Conservation (phyloP, 2,113 vertebrate species). For the Probosciger aterrimus region DNA sequence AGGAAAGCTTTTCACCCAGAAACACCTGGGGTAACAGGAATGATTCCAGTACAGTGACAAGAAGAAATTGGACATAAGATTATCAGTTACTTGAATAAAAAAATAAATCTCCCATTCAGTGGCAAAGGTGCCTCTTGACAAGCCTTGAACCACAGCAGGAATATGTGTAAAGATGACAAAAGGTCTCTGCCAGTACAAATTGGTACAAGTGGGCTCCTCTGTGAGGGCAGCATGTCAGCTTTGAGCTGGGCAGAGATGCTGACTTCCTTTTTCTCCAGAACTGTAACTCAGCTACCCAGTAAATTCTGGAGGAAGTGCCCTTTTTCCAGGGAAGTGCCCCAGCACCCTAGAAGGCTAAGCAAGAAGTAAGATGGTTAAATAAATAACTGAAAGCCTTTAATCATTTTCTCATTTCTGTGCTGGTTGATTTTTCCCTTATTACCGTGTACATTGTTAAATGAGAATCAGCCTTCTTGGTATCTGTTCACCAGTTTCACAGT, state of each 20-base stretch:
- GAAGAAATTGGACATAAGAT: neutral
- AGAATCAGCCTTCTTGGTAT: neutral
- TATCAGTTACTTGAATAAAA: neutral
- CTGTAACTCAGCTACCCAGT: neutral
- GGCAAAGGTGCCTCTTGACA: neutral
- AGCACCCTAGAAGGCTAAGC: neutral
- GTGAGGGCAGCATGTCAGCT: neutral
- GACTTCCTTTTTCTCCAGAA: slow-evolving; percentile 24
- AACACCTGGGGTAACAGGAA: neutral
- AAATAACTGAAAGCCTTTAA: neutral
- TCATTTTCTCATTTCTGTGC: neutral
- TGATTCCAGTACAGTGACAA: neutral
- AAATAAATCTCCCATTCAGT: neutral
- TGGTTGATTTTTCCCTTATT: neutral
- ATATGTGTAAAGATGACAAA: neutral
- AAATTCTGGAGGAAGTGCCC: neutral
- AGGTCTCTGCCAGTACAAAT: neutral
- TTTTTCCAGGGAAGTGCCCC: neutral
- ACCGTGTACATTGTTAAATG: neutral
- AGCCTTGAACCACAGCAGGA: neutral
- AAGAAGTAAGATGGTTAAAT: neutral
- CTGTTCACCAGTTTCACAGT: neutral
- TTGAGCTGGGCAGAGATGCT: neutral
- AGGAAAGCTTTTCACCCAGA: neutral
- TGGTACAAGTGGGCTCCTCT: neutral